A percentile compares a stretch with the other conserved stretches of the same genome.
These are phyloP conservation scores for Sorex maritimensis DNA, from an alignment of 2,797 vertebrate genomes.

Conservation along the genomic window DNA sequence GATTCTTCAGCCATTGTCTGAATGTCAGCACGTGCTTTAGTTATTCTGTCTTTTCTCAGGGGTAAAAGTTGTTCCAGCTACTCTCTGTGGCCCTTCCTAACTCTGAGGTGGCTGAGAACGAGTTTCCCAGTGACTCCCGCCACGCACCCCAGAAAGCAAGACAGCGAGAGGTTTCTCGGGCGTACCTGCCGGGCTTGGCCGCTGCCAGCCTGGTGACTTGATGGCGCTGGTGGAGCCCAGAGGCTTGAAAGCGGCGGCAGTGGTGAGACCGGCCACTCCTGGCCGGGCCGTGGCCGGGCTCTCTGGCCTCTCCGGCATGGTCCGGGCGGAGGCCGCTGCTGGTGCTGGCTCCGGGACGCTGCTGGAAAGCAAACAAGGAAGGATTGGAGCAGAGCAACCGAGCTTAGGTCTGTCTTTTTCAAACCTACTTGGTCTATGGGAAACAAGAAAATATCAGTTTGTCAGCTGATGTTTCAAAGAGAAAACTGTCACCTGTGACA, in stretches of 20 bases:
- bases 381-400: neutral
- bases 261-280: slow-evolving; percentile 77
- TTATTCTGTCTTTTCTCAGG: neutral
- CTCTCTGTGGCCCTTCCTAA: slow-evolving; percentile 32
- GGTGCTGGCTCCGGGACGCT: slow-evolving; percentile 87
- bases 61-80: neutral
- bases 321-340: slow-evolving; percentile 87
- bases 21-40: neutral
- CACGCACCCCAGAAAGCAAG: neutral
- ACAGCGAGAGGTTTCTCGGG: neutral
- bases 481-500: neutral
- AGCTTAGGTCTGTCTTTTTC: neutral
- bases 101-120: neutral
- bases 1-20: neutral
- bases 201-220: slow-evolving; percentile 90
- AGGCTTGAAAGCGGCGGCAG: slow-evolving; percentile 90
- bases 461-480: neutral
- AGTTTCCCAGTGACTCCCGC: slow-evolving; percentile 8
- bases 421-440: neutral
- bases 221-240: slow-evolving; percentile 75
- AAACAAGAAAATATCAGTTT: slow-evolving; percentile 14
- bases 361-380: slow-evolving; percentile 87
- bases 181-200: slow-evolving; percentile 92
- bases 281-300: slow-evolving; percentile 76
- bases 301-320: slow-evolving; percentile 87